Percentiles rank a stretch among this genome's conserved stretches.
Evolutionary conservation across 2,797 vertebrate genomes (phyloP).

Genomic region (Tapera naevia): DNA sequence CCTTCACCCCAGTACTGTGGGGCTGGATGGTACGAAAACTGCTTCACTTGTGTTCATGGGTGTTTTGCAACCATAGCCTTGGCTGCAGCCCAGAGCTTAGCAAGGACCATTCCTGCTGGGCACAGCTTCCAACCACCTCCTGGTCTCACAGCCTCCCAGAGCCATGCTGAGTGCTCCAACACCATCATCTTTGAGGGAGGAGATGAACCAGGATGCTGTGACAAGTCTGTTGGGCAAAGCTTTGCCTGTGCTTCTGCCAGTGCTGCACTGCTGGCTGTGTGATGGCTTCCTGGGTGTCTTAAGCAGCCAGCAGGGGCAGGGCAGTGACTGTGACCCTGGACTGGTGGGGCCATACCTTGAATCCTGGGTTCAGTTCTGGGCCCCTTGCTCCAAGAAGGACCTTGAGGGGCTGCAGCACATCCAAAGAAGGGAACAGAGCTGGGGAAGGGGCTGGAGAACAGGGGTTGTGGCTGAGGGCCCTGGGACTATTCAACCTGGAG

Average conservation of each 20-base stretch:
- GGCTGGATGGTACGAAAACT: neutral
- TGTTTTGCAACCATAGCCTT: neutral
- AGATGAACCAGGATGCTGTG: rapidly evolving
- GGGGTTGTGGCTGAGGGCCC: no score
- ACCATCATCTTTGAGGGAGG: neutral
- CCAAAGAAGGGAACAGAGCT: no score
- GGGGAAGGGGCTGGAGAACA: no score
- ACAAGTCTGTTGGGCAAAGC: neutral
- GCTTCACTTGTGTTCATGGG: rapidly evolving
- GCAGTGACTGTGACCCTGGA: no score
- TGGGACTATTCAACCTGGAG: no score
- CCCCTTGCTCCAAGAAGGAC: no score
- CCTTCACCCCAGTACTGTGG: rapidly evolving
- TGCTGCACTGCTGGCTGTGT: rapidly evolving
- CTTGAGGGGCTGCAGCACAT: no score
- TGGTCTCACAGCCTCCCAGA: rapidly evolving
- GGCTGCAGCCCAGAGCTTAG: neutral
- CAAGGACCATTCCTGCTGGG: neutral
- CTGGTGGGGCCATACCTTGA: no score
- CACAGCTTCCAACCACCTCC: rapidly evolving
- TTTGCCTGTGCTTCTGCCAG: neutral
- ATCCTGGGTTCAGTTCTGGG: no score
- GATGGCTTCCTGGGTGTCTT: neutral
- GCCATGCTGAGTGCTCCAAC: rapidly evolving
- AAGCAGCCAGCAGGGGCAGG: neutral